Conservation (phyloP, 1,140 invertebrate species). For the Pollicipes pollicipes region DNA sequence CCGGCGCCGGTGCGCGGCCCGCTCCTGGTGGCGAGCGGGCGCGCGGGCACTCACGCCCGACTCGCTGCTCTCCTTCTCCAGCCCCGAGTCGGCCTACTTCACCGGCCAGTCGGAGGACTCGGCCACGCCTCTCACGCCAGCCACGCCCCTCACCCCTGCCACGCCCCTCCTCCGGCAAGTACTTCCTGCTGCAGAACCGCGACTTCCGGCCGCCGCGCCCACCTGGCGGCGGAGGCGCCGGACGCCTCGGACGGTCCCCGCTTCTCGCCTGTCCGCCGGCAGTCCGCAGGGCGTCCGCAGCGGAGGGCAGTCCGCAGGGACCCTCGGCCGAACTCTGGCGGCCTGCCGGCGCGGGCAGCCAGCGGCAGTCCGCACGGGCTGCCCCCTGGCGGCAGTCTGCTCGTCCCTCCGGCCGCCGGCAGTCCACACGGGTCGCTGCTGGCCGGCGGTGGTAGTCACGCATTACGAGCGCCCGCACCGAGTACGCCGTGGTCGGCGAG, state of each 20-base stretch:
- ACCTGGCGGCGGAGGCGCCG: neutral
- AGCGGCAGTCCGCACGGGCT: neutral
- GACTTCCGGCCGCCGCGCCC: neutral
- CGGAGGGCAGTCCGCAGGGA: neutral
- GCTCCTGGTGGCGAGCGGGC: neutral
- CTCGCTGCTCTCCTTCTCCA: neutral
- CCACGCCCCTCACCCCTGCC: neutral
- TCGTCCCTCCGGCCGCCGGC: too few relatives aligned
- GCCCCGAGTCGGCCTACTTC: slow-evolving; percentile 3
- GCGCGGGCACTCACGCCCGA: neutral
- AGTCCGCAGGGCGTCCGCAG: neutral
- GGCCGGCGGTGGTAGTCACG: too few relatives aligned
- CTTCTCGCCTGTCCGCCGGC: too few relatives aligned
- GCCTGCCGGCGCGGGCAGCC: too few relatives aligned
- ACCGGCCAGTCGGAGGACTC: neutral
- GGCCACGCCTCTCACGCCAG: neutral
- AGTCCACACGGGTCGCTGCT: too few relatives aligned
- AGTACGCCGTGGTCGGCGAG: neutral
- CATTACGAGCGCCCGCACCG: neutral
- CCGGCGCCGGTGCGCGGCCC: neutral
- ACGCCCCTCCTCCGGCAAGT: neutral
- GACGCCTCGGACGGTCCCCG: neutral
- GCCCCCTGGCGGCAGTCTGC: neutral
- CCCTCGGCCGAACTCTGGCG: neutral
- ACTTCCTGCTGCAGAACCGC: slow-evolving; percentile 4